Evolutionary conservation across 1,140 invertebrate species (phyloP).

Genomic region (Ruditapes philippinarum): DNA sequence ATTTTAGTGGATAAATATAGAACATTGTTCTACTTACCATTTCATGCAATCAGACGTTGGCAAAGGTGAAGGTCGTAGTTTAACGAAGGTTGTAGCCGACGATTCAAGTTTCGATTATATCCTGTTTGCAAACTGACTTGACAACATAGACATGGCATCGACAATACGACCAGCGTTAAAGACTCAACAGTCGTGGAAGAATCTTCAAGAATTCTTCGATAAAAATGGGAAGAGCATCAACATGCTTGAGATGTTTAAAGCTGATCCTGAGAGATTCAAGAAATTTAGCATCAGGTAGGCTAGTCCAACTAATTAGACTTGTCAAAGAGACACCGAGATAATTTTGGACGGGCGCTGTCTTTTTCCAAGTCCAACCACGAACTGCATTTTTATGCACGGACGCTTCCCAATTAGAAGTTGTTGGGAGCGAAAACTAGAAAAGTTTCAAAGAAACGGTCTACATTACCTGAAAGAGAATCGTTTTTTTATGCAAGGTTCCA

Average conservation of each 20-base stretch:
- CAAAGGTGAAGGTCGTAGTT: constrained; percentile 42
- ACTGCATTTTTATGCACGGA: no score
- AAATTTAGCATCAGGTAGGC: constrained; percentile 81
- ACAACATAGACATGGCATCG: no score
- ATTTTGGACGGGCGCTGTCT: no score
- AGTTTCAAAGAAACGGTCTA: no score
- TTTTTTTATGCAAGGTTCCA: no score
- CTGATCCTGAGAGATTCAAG: constrained; percentile 76
- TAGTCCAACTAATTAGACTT: no score
- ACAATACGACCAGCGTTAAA: constrained; percentile 66
- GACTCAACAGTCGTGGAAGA: constrained; percentile 72
- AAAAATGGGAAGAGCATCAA: constrained; percentile 72
- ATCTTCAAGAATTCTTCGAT: constrained; percentile 75
- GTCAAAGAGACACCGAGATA: no score
- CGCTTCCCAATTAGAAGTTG: no score
- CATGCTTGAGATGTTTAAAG: constrained; percentile 80
- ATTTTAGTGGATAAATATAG: no score
- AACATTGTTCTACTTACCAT: not conserved
- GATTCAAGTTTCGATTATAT: not conserved
- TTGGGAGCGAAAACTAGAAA: no score
- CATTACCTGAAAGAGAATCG: no score
- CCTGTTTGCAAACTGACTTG: not conserved
- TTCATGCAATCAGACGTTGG: not conserved
- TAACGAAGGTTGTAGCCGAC: constrained; percentile 36
- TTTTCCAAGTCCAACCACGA: no score